phyloP scores from a whole-genome alignment of 2,797 vertebrate species.

The Pyrocephalus nanus region DNA sequence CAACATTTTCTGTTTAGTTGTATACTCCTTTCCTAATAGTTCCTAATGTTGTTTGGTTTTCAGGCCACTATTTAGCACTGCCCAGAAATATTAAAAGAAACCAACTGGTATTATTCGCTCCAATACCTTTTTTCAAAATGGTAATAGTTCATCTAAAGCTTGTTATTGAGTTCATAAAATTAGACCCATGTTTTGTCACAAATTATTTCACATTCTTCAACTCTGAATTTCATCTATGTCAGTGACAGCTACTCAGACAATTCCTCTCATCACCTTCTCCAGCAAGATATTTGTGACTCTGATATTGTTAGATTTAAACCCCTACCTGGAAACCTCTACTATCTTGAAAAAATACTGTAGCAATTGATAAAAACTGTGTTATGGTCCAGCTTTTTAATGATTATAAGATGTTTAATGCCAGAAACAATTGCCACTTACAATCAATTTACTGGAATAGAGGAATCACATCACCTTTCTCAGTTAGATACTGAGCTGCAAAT shows the following conservation, averaged over 20 bases:
- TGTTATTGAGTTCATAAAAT: neutral
- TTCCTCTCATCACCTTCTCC: neutral
- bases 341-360: neutral
- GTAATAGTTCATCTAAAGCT: neutral
- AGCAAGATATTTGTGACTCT: neutral
- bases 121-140: neutral
- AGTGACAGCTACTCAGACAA: neutral
- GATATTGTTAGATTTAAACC: neutral
- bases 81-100: neutral
- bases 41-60: neutral
- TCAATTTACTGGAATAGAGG: neutral
- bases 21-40: neutral
- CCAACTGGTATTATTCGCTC: neutral
- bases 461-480: neutral
- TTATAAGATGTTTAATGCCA: neutral
- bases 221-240: neutral
- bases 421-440: neutral
- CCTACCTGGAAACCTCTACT: neutral
- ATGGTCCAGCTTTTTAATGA: neutral
- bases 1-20: neutral
- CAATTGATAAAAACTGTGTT: neutral
- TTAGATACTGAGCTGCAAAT: neutral
- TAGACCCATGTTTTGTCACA: neutral
- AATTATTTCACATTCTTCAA: neutral
- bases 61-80: neutral